phyloP scores from a whole-genome alignment of 1,140 invertebrate genomes.

The Pogonognathellus flavescens region DNA sequence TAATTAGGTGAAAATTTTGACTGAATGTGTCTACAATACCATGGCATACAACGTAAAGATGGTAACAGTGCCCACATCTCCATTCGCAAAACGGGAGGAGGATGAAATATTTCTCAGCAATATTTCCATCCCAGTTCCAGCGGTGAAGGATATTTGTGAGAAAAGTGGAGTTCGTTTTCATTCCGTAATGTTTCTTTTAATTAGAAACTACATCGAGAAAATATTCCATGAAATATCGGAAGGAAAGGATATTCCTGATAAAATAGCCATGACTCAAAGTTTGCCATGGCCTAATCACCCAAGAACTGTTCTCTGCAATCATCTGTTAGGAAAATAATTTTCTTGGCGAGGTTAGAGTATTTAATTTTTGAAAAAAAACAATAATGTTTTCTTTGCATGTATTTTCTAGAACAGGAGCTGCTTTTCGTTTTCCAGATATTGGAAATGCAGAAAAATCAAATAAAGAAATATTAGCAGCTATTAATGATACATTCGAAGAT shows the following conservation, averaged over 20 bases:
- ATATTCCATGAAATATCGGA: not conserved
- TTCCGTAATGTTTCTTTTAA: not conserved
- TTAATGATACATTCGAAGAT: not conserved
- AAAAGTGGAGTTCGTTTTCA: not conserved
- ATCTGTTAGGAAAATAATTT: not conserved
- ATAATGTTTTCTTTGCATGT: not conserved
- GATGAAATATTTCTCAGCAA: not conserved
- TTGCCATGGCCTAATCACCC: not conserved
- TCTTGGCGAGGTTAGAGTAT: not conserved
- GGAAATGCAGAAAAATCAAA: not conserved
- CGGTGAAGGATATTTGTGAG: not conserved
- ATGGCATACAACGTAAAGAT: not conserved
- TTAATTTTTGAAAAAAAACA: not conserved
- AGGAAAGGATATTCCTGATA: not conserved
- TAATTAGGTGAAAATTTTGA: not conserved
- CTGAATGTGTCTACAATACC: not conserved
- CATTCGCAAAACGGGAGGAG: not conserved
- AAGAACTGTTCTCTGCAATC: not conserved
- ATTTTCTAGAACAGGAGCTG: not conserved
- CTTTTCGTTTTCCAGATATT: not conserved
- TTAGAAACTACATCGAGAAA: not conserved
- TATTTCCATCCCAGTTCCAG: not conserved
- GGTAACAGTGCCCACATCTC: not conserved
- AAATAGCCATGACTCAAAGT: not conserved
- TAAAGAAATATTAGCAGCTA: not conserved